These are phyloP conservation scores for Leptobrachium ailaonicum DNA, from an alignment of 2,113 vertebrate species.

Conservation along the genomic window DNA sequence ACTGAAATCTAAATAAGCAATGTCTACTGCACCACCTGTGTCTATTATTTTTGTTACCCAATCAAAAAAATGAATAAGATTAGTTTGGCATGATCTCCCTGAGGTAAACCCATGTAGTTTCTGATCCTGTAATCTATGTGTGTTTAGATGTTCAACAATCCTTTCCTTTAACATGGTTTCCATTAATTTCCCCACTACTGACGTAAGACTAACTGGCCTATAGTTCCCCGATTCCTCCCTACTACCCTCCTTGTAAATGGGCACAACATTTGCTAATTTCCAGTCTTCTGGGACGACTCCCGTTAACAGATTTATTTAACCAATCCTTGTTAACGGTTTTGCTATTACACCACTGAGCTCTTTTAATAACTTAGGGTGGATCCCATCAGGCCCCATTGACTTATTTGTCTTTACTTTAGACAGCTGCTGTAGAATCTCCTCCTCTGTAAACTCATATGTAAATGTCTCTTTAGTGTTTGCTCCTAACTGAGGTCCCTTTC, in stretches of 20 bases:
- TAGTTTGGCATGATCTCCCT: background rate
- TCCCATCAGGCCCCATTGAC: background rate
- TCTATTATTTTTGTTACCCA: background rate
- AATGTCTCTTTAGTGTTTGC: background rate
- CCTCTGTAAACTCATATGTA: background rate
- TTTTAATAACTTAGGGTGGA: background rate
- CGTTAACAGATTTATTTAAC: background rate
- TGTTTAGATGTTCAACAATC: background rate
- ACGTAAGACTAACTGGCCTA: background rate
- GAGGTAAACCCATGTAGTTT: background rate
- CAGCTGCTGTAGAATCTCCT: background rate
- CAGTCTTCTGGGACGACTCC: background rate
- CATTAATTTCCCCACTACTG: background rate
- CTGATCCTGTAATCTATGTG: background rate
- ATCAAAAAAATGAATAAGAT: slow-evolving; percentile 12
- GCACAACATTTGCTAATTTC: background rate
- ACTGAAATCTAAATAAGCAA: background rate
- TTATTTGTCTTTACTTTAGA: background rate
- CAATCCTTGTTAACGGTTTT: background rate
- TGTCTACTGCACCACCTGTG: background rate
- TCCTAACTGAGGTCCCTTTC: background rate
- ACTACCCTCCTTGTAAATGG: background rate
- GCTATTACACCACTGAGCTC: background rate
- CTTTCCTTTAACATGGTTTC: background rate
- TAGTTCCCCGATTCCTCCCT: background rate